phyloP scores from a whole-genome alignment of 2,113 vertebrate genomes.

The Carettochelys insculpta region DNA sequence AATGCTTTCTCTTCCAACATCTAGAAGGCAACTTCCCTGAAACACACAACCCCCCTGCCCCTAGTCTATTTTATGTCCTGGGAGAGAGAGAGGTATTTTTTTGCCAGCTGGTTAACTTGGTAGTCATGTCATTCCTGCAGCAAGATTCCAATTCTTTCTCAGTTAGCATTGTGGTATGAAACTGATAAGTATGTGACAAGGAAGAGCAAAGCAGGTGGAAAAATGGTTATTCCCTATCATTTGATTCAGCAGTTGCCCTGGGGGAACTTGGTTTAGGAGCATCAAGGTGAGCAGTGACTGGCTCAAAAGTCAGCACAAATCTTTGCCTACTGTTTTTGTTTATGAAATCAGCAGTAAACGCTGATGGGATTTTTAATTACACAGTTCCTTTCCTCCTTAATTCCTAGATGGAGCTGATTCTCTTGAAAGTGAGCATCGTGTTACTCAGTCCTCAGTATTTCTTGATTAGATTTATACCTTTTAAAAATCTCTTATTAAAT shows the following conservation, averaged over 20 bases:
- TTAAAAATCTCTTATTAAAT: not conserved
- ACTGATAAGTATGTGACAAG: conserved; percentile 17
- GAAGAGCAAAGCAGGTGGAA: not conserved
- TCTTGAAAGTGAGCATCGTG: not conserved
- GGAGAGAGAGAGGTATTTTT: not conserved
- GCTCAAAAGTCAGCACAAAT: not conserved
- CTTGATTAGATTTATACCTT: not conserved
- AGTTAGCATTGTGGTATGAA: conserved; percentile 33
- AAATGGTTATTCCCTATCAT: conserved; percentile 9
- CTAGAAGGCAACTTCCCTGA: not conserved
- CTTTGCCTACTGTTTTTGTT: not conserved
- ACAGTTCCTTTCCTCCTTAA: not conserved
- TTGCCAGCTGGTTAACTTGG: not conserved
- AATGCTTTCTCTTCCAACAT: not conserved
- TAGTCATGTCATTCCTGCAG: conserved; percentile 3
- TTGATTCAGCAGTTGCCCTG: not conserved
- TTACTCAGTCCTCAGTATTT: not conserved
- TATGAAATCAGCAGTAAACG: not conserved
- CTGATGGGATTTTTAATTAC: not conserved
- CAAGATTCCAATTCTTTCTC: conserved; percentile 9
- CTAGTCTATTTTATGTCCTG: not conserved
- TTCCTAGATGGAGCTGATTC: not conserved
- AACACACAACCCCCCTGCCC: not conserved
- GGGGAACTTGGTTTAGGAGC: not conserved
- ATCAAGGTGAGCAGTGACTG: not conserved